These are phyloP conservation scores for Carabus problematicus DNA, from an alignment of 2,888 invertebrate species.

Conservation along the genomic window DNA sequence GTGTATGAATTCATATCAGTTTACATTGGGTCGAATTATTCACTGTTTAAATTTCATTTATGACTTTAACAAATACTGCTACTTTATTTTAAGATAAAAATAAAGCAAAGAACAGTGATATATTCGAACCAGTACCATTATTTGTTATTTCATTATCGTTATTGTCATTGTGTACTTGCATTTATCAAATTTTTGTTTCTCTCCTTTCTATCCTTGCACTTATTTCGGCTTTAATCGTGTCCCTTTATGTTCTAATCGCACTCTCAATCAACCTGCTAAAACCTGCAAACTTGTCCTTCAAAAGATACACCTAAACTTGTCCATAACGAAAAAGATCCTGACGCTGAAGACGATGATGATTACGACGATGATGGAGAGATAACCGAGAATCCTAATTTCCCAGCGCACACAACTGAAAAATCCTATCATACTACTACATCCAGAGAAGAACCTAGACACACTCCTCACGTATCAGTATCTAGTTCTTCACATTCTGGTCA, in stretches of 20 bases:
- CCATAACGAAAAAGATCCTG: conserved; percentile 34
- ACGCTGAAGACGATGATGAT: conserved; percentile 39
- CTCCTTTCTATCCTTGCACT: conserved; percentile 11
- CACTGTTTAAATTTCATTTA: no score
- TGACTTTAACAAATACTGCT: no score
- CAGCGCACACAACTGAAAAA: conserved; percentile 23
- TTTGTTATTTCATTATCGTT: conserved; percentile 24
- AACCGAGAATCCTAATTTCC: conserved; percentile 33
- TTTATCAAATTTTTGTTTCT: conserved; percentile 34
- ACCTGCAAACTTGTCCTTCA: conserved; percentile 1
- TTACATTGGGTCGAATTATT: no score
- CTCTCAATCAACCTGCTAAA: neutral
- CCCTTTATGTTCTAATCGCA: neutral
- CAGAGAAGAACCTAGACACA: conserved; percentile 23
- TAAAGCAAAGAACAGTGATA: no score
- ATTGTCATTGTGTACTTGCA: conserved; percentile 37
- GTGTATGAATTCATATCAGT: no score
- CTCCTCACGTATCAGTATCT: conserved; percentile 17
- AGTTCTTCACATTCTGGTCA: conserved; percentile 3
- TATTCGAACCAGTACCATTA: neutral
- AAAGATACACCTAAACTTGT: conserved; percentile 22
- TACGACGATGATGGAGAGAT: conserved; percentile 32
- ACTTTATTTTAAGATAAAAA: no score
- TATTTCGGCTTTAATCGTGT: conserved; percentile 1
- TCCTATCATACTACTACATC: conserved; percentile 2